phyloP scores from a whole-genome alignment of 2,888 invertebrate genomes.

The Noctua pronuba region DNA sequence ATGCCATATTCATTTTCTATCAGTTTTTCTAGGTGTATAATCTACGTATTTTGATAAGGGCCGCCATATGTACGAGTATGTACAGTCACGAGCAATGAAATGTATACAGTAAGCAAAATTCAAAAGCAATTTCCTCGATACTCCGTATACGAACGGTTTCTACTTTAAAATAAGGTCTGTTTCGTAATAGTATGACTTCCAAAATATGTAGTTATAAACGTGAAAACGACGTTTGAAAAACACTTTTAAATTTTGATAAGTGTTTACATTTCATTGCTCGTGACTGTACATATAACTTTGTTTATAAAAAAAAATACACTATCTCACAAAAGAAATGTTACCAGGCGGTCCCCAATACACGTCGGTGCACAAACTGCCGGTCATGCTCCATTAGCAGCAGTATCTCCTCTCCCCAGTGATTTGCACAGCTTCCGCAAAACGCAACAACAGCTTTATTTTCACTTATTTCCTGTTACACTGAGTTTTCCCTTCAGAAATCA shows the following conservation, averaged over 20 bases:
- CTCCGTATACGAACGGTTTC: not conserved
- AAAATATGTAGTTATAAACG: not conserved
- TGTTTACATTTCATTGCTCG: not conserved
- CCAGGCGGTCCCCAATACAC: slow-evolving; percentile 8
- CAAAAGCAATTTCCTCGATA: not conserved
- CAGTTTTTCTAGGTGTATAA: not conserved
- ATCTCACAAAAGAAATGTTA: slow-evolving; percentile 13
- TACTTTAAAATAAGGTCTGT: not conserved
- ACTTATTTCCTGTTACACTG: slow-evolving; percentile 17
- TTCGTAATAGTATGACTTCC: not conserved
- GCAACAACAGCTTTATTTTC: slow-evolving; percentile 47
- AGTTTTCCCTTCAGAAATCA: slow-evolving; percentile 14
- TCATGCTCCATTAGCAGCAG: slow-evolving; percentile 51
- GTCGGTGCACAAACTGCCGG: slow-evolving; percentile 41
- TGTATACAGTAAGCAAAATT: not conserved
- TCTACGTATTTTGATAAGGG: not conserved
- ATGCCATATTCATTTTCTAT: not conserved
- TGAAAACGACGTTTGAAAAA: no score
- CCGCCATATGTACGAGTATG: not conserved
- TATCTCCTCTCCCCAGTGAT: slow-evolving; percentile 24
- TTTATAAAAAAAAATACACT: slow-evolving; percentile 1
- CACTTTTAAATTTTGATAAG: not conserved
- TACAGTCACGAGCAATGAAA: not conserved
- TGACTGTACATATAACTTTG: not conserved
- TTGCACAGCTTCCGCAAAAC: slow-evolving; percentile 34